A percentile compares a stretch with the other conserved stretches of the same genome.
Evolutionary conservation across 2,888 invertebrate species (phyloP).

Genomic region (Notodonta ziczac): DNA sequence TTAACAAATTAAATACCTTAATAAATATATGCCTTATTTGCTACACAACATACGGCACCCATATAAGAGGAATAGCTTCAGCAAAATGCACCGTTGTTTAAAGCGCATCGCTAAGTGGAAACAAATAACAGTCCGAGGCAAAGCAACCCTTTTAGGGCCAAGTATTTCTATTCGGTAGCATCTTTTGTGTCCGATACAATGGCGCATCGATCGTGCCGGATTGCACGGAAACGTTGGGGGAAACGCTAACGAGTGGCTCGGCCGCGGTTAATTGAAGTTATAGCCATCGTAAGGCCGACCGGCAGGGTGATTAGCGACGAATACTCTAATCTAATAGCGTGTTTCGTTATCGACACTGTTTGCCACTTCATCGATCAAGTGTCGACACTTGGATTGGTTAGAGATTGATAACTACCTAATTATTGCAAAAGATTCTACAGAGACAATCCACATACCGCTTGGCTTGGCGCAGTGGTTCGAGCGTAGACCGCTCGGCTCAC

Average conservation of each 20-base stretch:
- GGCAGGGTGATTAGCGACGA: slow-evolving; percentile 52
- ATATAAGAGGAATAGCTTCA: slow-evolving; percentile 35
- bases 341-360: slow-evolving; percentile 54
- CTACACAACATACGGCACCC: slow-evolving; percentile 17
- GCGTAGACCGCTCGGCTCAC: no score
- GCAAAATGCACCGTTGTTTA: slow-evolving; percentile 31
- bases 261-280: slow-evolving; percentile 74
- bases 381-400: slow-evolving; percentile 51
- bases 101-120: slow-evolving; percentile 55
- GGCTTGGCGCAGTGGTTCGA: no score
- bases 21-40: neutral
- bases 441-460: neutral
- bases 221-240: slow-evolving; percentile 65
- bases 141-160: slow-evolving; percentile 68
- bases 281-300: slow-evolving; percentile 45
- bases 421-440: slow-evolving; percentile 1
- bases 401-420: slow-evolving; percentile 55
- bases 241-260: slow-evolving; percentile 67
- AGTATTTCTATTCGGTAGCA: slow-evolving; percentile 70
- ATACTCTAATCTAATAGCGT: slow-evolving; percentile 59
- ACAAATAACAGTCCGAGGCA: slow-evolving; percentile 67
- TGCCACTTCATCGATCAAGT: slow-evolving; percentile 66
- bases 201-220: slow-evolving; percentile 73
- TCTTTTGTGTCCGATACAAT: slow-evolving; percentile 78
- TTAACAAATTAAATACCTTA: no score